A percentile compares a stretch with the other conserved stretches of the same genome.
Evolutionary conservation across 2,113 vertebrate genomes (phyloP).

Genomic region (Pycnonotus jocosus): DNA sequence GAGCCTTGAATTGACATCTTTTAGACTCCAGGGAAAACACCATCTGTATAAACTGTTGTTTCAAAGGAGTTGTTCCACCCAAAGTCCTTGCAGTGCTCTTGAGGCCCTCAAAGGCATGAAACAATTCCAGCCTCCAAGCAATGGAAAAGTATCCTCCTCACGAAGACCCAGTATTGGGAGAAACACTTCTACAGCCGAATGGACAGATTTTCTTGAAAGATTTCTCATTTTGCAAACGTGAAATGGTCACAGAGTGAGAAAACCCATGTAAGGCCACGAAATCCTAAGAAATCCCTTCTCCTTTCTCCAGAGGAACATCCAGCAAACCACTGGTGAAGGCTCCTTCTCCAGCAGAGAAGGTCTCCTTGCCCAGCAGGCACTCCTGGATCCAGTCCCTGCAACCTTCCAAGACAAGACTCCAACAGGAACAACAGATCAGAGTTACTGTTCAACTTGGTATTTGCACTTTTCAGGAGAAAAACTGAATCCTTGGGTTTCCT

Average conservation of each 20-base stretch:
- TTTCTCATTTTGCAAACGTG: neutral
- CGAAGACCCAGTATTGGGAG: neutral
- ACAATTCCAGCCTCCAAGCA: neutral
- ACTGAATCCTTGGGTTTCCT: neutral
- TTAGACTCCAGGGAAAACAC: neutral
- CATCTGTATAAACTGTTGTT: neutral
- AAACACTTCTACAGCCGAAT: neutral
- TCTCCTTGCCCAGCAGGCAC: neutral
- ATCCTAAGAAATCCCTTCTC: neutral
- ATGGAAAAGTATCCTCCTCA: neutral
- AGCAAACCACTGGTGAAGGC: neutral
- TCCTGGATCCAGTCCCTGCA: neutral
- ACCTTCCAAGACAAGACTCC: neutral
- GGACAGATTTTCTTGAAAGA: neutral
- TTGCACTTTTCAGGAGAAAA: neutral
- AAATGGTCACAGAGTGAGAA: neutral
- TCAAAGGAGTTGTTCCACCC: neutral
- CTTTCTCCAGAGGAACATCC: neutral
- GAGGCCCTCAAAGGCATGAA: neutral
- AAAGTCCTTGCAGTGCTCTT: neutral
- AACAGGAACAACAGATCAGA: neutral
- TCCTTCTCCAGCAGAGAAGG: neutral
- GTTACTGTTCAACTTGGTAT: neutral
- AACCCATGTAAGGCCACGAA: rapidly evolving
- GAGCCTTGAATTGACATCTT: neutral